Conservation (phyloP, 30 jellyfish, hydroid and myxozoan genomes). For the Cassiopea andromeda region DNA sequence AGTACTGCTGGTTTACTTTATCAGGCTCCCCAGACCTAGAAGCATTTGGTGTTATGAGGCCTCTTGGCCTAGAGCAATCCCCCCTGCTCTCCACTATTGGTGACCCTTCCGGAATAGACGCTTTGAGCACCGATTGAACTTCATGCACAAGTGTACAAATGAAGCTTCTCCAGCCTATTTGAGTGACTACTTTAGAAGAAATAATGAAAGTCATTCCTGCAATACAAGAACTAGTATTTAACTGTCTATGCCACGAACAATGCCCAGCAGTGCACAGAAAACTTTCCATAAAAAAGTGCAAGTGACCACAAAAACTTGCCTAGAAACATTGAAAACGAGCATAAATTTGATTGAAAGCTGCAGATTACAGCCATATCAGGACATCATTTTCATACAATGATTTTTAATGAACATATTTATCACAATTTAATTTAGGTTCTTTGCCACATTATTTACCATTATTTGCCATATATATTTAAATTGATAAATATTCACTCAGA, state of each 20-base stretch:
- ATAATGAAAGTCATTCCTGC: conserved; percentile 20
- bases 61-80: too few relatives aligned
- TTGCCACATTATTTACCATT: too few relatives aligned
- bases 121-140: conserved; percentile 33
- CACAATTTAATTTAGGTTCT: too few relatives aligned
- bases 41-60: too few relatives aligned
- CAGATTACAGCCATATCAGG: too few relatives aligned
- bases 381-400: too few relatives aligned
- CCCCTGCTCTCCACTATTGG: too few relatives aligned
- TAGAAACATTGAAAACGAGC: conserved; percentile 33
- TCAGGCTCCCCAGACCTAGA: too few relatives aligned
- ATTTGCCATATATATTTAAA: too few relatives aligned
- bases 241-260: conserved; percentile 45
- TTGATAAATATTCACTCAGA: too few relatives aligned
- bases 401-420: too few relatives aligned
- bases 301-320: conserved; percentile 19
- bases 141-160: conserved; percentile 15
- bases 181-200: conserved; percentile 8
- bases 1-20: too few relatives aligned
- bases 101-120: neutral
- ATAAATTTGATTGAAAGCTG: neutral
- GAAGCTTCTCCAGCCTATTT: conserved; percentile 36
- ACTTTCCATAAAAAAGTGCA: conserved; percentile 13
- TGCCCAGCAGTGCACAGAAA: conserved; percentile 39
- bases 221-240: conserved; percentile 31